Percentiles rank a stretch among this genome's conserved stretches.
Conservation (phyloP, 2,888 invertebrate species). For the Pterostichus madidus region DNA sequence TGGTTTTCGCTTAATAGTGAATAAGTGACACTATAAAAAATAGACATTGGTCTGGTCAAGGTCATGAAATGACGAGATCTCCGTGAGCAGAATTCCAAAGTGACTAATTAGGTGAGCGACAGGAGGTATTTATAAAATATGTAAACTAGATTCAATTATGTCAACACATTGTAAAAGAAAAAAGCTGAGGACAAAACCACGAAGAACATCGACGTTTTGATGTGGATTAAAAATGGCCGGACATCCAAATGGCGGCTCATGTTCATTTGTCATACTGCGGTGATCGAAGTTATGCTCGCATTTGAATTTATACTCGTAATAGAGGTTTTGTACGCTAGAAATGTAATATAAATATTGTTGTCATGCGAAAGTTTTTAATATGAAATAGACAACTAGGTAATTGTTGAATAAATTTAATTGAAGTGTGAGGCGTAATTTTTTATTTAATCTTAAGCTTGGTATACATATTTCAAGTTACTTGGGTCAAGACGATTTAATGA, state of each 20-base stretch:
- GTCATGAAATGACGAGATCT: conserved; percentile 56
- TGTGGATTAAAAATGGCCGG: conserved; percentile 55
- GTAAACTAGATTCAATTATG: conserved; percentile 66
- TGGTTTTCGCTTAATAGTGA: background rate
- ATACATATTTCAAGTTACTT: too few relatives aligned
- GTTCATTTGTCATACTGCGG: conserved; percentile 37
- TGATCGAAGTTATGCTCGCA: background rate
- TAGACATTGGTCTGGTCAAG: conserved; percentile 35
- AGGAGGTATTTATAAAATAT: conserved; percentile 66
- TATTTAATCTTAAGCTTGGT: too few relatives aligned
- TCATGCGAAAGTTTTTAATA: too few relatives aligned
- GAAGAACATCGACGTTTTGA: background rate
- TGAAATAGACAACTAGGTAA: too few relatives aligned
- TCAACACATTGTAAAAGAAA: conserved; percentile 59
- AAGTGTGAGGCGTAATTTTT: too few relatives aligned
- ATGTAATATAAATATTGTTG: too few relatives aligned
- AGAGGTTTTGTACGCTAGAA: too few relatives aligned
- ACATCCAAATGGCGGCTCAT: conserved; percentile 16
- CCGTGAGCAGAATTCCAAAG: conserved; percentile 62
- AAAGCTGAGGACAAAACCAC: conserved; percentile 39
- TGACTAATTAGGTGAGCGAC: conserved; percentile 64
- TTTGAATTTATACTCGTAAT: background rate
- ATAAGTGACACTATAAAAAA: conserved; percentile 29
- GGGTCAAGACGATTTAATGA: too few relatives aligned
- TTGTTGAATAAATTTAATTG: too few relatives aligned